A percentile compares a stretch with the other conserved stretches of the same genome.
phyloP scores from a whole-genome alignment of 1,140 invertebrate genomes.

The Drosophila yakuba region DNA sequence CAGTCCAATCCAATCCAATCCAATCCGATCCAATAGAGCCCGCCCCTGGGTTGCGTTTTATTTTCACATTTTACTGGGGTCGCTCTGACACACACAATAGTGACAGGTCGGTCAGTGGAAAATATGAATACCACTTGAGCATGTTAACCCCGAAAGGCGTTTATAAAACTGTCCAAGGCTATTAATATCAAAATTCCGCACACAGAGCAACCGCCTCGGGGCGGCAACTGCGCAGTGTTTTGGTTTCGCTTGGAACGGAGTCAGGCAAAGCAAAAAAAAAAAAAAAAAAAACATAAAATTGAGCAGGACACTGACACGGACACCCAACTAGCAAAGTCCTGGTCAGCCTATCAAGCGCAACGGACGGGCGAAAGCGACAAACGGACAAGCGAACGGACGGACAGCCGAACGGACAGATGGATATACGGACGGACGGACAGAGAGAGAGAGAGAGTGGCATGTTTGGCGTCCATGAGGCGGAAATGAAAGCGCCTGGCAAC shows the following conservation, averaged over 20 bases:
- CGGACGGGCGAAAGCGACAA: slow-evolving; percentile 1
- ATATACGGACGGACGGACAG: slow-evolving; percentile 9
- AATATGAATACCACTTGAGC: slow-evolving; percentile 83
- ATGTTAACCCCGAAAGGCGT: slow-evolving; percentile 83
- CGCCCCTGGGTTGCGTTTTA: slow-evolving; percentile 27
- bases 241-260: slow-evolving; percentile 24
- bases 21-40: slow-evolving; percentile 1
- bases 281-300: slow-evolving; percentile 8
- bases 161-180: slow-evolving; percentile 83
- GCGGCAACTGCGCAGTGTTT: slow-evolving; percentile 73
- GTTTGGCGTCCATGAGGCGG: slow-evolving; percentile 81
- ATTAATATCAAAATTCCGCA: slow-evolving; percentile 83
- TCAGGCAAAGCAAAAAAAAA: background rate
- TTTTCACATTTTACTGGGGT: slow-evolving; percentile 45
- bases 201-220: slow-evolving; percentile 53
- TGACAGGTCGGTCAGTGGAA: slow-evolving; percentile 83
- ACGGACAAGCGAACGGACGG: background rate
- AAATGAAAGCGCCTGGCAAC: slow-evolving; percentile 75
- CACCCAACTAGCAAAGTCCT: slow-evolving; percentile 59
- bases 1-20: slow-evolving; percentile 7
- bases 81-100: slow-evolving; percentile 62
- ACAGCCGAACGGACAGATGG: background rate
- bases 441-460: slow-evolving; percentile 52
- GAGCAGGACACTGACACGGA: slow-evolving; percentile 46
- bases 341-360: slow-evolving; percentile 74